Evolutionary conservation across 2,888 invertebrate genomes (phyloP).

Genomic region (Nysson spinosus): DNA sequence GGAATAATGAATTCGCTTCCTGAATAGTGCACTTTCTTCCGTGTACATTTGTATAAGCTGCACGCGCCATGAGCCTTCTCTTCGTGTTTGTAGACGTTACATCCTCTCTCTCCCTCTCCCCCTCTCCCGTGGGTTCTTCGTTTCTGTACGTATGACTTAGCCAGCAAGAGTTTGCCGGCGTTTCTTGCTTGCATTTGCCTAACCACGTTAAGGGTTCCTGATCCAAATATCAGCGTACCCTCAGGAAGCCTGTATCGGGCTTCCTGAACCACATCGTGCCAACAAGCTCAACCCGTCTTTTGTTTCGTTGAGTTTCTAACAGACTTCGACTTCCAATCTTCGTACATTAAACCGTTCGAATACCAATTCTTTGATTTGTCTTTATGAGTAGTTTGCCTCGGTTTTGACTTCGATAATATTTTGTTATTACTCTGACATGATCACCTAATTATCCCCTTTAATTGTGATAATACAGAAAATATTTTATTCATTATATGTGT

Average conservation of each 20-base stretch:
- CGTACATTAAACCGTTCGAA: no score
- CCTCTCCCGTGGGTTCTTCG: no score
- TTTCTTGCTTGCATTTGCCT: slow-evolving; percentile 64
- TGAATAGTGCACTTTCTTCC: slow-evolving; percentile 5
- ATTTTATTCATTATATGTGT: no score
- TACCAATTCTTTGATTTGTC: no score
- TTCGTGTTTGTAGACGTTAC: slow-evolving; percentile 14
- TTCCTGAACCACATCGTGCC: slow-evolving; percentile 29
- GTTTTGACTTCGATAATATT: no score
- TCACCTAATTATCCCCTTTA: no score
- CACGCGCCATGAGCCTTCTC: slow-evolving; percentile 34
- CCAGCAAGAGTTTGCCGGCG: slow-evolving; percentile 54
- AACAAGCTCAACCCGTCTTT: slow-evolving; percentile 34
- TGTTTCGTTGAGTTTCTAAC: slow-evolving; percentile 5
- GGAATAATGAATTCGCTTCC: background rate
- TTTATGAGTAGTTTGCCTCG: no score
- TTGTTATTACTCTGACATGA: no score
- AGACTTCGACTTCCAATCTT: background rate
- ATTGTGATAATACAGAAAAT: no score
- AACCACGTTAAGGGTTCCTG: slow-evolving; percentile 66
- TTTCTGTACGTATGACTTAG: slow-evolving; percentile 48
- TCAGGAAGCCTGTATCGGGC: slow-evolving; percentile 14
- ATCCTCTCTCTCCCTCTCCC: slow-evolving; percentile 14
- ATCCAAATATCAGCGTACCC: slow-evolving; percentile 62
- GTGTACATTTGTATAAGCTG: slow-evolving; percentile 39